phyloP scores from a whole-genome alignment of 2,888 invertebrate genomes.

The Pristionchus mayeri region DNA sequence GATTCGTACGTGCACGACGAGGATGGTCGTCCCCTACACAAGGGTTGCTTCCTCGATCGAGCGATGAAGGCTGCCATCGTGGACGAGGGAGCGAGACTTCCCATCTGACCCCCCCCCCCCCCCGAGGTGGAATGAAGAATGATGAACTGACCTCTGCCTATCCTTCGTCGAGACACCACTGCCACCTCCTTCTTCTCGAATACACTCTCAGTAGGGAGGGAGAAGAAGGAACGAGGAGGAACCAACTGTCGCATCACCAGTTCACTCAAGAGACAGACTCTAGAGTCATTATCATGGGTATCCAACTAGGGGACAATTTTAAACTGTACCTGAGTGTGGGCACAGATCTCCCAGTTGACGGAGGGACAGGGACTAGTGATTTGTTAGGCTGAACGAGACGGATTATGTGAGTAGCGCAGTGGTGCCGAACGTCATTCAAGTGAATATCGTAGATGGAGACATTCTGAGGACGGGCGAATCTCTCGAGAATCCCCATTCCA shows the following conservation, averaged over 20 bases:
- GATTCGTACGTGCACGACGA: slow-evolving; percentile 43
- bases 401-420: background rate
- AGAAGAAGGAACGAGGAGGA: background rate
- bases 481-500: slow-evolving; percentile 44
- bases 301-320: too few species aligned
- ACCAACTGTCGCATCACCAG: background rate
- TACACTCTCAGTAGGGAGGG: background rate
- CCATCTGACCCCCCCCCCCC: slow-evolving; percentile 5
- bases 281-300: too few species aligned
- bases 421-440: background rate
- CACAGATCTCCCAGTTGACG: slow-evolving; percentile 26
- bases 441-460: slow-evolving; percentile 33
- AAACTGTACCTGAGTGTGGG: slow-evolving; percentile 39
- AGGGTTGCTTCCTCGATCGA: slow-evolving; percentile 43
- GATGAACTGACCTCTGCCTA: slow-evolving; percentile 25
- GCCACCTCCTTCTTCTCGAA: background rate
- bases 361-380: background rate
- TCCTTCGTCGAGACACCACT: background rate
- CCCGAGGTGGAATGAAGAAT: background rate
- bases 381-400: slow-evolving; percentile 6
- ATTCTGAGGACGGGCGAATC: slow-evolving; percentile 34
- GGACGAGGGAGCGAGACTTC: slow-evolving; percentile 34
- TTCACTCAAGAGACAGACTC: slow-evolving; percentile 18
- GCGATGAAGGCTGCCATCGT: slow-evolving; percentile 16
- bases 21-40: slow-evolving; percentile 44